Percentiles rank a stretch among this genome's conserved stretches.
Conservation (phyloP, 2,113 vertebrate species). For the Psophia crepitans region DNA sequence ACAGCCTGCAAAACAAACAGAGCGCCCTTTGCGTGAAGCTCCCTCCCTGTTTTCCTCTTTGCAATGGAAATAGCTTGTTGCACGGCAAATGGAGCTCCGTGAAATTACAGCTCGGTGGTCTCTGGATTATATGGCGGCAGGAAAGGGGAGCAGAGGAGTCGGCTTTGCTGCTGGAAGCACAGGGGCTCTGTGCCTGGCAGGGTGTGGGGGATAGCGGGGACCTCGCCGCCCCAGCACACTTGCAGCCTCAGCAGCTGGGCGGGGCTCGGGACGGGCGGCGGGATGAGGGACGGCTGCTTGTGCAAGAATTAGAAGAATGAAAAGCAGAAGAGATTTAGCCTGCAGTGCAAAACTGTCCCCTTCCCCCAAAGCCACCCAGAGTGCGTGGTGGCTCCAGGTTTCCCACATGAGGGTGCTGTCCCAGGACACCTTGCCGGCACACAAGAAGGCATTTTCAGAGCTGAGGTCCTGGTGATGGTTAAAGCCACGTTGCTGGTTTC, state of each 20-base stretch:
- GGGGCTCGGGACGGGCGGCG: neutral
- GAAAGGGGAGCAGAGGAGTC: neutral
- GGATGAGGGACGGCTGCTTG: neutral
- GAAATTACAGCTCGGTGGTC: fast-evolving
- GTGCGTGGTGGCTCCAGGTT: neutral
- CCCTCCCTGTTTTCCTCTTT: neutral
- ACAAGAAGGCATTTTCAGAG: fast-evolving
- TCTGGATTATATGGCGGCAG: neutral
- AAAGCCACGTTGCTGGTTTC: neutral
- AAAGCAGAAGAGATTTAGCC: neutral
- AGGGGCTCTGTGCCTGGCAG: neutral
- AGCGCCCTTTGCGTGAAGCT: neutral
- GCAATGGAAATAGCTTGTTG: neutral
- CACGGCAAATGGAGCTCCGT: neutral
- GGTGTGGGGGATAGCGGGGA: neutral
- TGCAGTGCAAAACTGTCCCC: neutral
- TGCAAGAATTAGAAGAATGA: neutral
- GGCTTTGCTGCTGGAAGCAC: neutral
- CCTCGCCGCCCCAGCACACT: neutral
- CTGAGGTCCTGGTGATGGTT: neutral
- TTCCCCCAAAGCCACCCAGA: neutral
- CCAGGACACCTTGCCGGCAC: fast-evolving
- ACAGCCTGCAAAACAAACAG: neutral
- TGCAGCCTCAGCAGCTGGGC: neutral
- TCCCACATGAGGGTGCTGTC: neutral